Conservation (phyloP, 2,113 vertebrate species). For the Trichechus manatus region DNA sequence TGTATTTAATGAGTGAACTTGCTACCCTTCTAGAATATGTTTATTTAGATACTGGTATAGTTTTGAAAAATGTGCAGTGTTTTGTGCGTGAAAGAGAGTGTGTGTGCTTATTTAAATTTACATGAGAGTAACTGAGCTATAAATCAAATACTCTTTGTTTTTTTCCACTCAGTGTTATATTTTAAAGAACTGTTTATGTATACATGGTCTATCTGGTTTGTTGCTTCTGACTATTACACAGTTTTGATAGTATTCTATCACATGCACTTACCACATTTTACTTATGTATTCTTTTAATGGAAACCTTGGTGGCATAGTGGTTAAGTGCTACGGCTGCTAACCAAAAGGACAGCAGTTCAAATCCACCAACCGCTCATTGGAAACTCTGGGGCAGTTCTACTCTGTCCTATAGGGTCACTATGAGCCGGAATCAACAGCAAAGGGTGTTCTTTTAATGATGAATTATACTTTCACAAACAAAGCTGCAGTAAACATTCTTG, state of each 20-base stretch:
- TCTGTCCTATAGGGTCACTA: no score
- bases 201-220: neutral
- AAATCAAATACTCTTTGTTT: neutral
- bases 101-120: slow-evolving; percentile 8
- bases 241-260: neutral
- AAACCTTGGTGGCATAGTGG: no score
- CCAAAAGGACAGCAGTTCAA: no score
- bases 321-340: no score
- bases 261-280: no score
- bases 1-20: neutral
- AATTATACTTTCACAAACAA: neutral
- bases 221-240: neutral
- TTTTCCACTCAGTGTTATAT: neutral
- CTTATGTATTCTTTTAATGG: no score
- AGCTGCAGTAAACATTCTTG: neutral
- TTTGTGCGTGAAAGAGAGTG: neutral
- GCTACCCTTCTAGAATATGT: neutral
- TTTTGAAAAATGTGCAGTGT: neutral
- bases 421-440: no score
- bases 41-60: neutral
- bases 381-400: no score
- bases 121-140: neutral
- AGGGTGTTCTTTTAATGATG: neutral
- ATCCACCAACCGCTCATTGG: no score
- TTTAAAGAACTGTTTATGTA: slow-evolving; percentile 12